phyloP scores from a whole-genome alignment of 2,113 vertebrate species.

The Hylia prasina region DNA sequence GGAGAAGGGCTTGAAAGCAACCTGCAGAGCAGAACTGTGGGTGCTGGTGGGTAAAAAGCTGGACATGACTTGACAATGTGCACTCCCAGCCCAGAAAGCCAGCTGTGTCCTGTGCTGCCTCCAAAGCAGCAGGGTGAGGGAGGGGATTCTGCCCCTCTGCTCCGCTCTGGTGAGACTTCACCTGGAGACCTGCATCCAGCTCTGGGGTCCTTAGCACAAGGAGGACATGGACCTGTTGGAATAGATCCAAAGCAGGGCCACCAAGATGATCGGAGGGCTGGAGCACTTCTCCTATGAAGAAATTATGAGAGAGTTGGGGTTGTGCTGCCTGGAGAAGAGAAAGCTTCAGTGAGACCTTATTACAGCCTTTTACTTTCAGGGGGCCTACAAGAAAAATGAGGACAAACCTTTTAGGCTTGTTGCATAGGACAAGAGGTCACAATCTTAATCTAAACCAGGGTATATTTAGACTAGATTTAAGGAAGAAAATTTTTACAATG shows the following conservation, averaged over 20 bases:
- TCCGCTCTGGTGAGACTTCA: neutral
- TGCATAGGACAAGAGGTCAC: neutral
- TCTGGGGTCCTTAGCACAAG: neutral
- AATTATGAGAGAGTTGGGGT: neutral
- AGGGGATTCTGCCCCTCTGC: neutral
- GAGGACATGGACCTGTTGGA: neutral
- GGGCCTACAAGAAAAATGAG: neutral
- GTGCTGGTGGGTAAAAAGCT: neutral
- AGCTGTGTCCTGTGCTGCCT: accelerated
- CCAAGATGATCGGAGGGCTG: neutral
- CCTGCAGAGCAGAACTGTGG: neutral
- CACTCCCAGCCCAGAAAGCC: neutral
- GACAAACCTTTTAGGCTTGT: neutral
- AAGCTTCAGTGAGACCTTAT: neutral
- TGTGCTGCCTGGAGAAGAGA: neutral
- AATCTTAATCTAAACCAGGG: neutral
- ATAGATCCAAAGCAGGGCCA: neutral
- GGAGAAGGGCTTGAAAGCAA: neutral
- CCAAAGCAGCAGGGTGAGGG: neutral
- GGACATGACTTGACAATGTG: accelerated
- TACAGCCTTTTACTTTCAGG: neutral
- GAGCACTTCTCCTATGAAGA: neutral
- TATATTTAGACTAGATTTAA: neutral
- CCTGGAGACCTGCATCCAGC: neutral
- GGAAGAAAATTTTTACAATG: neutral